These are phyloP conservation scores for Rhipidura dahli DNA, from an alignment of 2,113 vertebrate genomes.

Conservation along the genomic window DNA sequence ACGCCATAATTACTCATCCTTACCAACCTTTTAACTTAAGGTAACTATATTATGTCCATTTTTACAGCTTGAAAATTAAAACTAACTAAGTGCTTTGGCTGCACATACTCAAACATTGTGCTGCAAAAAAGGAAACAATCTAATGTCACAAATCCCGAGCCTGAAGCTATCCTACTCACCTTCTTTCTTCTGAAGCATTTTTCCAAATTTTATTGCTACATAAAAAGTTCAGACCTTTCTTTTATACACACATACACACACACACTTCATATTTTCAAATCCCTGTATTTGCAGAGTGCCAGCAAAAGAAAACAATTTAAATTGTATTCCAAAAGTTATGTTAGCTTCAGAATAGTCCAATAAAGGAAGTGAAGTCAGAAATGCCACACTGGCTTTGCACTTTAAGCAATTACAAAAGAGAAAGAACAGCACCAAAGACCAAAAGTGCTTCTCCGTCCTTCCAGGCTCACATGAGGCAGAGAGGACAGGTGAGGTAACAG, in stretches of 20 bases:
- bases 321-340: background rate
- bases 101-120: background rate
- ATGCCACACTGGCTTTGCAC: background rate
- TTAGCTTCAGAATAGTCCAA: background rate
- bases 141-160: background rate
- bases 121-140: background rate
- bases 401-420: background rate
- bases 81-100: background rate
- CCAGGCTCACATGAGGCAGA: background rate
- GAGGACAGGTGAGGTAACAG: background rate
- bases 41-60: background rate
- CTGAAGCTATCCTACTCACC: background rate
- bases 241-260: background rate
- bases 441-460: background rate
- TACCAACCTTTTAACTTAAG: background rate
- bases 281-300: background rate
- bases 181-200: background rate
- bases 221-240: background rate
- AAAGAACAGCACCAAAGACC: background rate
- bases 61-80: background rate
- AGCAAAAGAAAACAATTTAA: background rate
- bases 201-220: background rate
- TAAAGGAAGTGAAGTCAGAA: background rate
- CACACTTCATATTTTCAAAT: background rate
- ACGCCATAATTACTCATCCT: background rate